Base-by-base conservation (phyloP, 2,888 invertebrate species). In the Acleris cristana region DNA sequence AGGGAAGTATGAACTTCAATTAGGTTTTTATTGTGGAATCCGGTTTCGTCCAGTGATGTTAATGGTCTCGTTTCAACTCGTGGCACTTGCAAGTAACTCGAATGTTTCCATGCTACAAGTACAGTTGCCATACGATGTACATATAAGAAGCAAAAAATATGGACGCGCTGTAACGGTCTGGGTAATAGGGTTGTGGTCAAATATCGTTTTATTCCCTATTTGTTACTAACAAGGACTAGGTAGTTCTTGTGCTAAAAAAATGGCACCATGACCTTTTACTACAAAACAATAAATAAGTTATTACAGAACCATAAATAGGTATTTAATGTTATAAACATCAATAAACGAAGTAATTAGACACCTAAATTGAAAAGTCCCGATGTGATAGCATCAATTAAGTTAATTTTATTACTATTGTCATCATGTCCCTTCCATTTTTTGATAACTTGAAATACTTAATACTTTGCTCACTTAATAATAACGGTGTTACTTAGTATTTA, bases 1-100 rank as follows among this genome's bases (percentile, higher is more conserved):
- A 68, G 70, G 74, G 73, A 72, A 71, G 72, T 72, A 72, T 76
- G 74, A 71, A 71, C 71, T 73, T 72, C 76, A 76, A 78, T 79
- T 78, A 73, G 73, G 71, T 73, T 76, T 74, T 77, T 76, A 77
- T 76, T 69, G 69, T 71, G 61, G 69, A 75, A 75, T 76, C 77
- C 75, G 74, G 77, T 75, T 71, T 59, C 60, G 72, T 72, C 75
- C 71, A 71, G 73, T 72, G 70, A 64, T 69, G 55, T 70, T 65
- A 74, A 74, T 70, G 65, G 65, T 72, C 69, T 69, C 68, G 65
- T 69, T 71, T 69, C 49, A 67, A 70, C 65, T 64, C 58, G 44
- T 60, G 56, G 44, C 56, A 58, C 63, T 67, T 49, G 53, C 26
- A 34, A 60, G 51, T 30, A 63, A 63, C 40, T 49, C 52, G 19